Evolutionary conservation across 2,888 invertebrate species (phyloP).

Genomic region (Nesidiocoris tenuis): DNA sequence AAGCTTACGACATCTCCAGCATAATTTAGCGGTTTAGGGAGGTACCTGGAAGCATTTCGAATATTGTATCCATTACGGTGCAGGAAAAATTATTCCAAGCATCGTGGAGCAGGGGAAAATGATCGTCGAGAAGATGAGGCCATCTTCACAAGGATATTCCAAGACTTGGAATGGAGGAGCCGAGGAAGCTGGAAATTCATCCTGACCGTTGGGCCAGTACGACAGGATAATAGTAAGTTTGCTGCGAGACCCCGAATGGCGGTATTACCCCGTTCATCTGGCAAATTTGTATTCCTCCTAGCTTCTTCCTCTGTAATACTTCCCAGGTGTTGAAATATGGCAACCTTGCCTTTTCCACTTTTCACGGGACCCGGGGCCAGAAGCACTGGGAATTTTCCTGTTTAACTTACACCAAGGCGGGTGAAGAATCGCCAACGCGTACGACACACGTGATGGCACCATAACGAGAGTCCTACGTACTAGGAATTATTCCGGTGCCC

Average conservation of each 20-base stretch:
- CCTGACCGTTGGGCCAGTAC: not conserved
- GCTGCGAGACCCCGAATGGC: not conserved
- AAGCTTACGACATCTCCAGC: too few species aligned
- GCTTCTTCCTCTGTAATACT: not conserved
- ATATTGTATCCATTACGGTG: too few species aligned
- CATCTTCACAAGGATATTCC: not conserved
- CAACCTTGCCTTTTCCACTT: not conserved
- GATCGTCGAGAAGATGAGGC: not conserved
- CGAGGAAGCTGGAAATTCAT: not conserved
- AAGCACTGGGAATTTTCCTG: not conserved
- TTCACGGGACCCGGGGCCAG: not conserved
- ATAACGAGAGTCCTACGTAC: too few species aligned
- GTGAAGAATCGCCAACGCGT: not conserved
- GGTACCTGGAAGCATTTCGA: too few species aligned
- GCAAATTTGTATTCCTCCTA: not conserved
- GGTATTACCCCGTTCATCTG: not conserved
- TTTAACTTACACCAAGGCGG: not conserved
- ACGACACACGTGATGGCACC: too few species aligned
- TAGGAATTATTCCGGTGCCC: too few species aligned
- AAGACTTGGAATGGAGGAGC: too few species aligned
- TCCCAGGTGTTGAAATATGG: not conserved
- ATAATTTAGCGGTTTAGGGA: too few species aligned
- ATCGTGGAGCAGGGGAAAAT: not conserved
- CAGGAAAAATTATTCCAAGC: too few species aligned
- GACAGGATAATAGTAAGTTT: not conserved